Evolutionary conservation across 2,113 vertebrate genomes (phyloP).

Genomic region (Nannospalax galili): DNA sequence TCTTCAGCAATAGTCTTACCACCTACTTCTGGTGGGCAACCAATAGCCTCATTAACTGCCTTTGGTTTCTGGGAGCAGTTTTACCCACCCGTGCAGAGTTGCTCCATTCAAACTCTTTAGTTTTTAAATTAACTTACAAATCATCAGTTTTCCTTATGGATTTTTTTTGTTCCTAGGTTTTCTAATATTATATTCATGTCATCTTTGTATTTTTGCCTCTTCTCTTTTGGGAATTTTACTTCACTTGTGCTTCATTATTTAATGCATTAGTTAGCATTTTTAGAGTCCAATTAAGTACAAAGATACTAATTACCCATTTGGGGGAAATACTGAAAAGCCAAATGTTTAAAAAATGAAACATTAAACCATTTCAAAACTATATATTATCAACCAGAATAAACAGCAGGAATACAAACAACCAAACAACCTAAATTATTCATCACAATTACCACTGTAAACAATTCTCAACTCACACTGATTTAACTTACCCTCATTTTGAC

Average conservation of each 20-base stretch:
- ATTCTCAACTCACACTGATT: neutral
- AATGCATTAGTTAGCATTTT: neutral
- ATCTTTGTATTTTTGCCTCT: neutral
- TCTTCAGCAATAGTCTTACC: neutral
- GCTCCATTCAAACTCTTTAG: neutral
- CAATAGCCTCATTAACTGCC: too few species aligned
- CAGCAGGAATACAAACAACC: neutral
- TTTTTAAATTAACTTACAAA: neutral
- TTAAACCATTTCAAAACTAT: neutral
- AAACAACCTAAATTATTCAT: constrained; percentile 19
- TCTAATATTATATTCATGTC: neutral
- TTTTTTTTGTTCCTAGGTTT: neutral
- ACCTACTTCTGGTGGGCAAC: neutral
- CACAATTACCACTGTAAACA: neutral
- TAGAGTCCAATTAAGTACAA: neutral
- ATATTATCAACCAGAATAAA: neutral
- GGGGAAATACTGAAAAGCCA: neutral
- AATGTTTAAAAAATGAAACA: constrained; percentile 1
- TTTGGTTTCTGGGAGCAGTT: neutral
- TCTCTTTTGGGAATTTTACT: constrained; percentile 20
- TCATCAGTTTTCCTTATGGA: too few species aligned
- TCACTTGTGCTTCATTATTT: neutral
- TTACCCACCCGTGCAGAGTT: neutral
- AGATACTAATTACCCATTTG: neutral
- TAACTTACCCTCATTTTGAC: neutral